These are phyloP conservation scores for Centropus unirufus DNA, from an alignment of 2,113 vertebrate species.

Conservation along the genomic window DNA sequence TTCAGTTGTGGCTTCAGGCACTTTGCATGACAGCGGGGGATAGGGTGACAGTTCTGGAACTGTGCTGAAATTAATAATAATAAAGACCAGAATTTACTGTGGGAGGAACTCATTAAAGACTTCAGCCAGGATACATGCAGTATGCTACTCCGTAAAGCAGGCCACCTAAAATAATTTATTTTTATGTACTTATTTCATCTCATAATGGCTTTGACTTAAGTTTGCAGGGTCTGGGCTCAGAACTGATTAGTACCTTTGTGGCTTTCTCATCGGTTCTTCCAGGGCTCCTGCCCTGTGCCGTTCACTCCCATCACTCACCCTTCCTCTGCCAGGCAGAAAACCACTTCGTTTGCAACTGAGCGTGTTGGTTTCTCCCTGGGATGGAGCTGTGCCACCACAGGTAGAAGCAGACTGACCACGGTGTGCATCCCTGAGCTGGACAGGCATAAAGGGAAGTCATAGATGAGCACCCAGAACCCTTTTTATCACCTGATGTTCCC, in stretches of 20 bases:
- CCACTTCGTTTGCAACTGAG: background rate
- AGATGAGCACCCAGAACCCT: background rate
- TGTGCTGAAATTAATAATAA: constrained; percentile 19
- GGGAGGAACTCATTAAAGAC: background rate
- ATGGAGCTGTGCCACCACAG: background rate
- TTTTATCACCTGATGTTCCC: background rate
- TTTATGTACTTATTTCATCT: background rate
- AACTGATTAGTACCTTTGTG: background rate
- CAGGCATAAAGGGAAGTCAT: background rate
- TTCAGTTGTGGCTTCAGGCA: background rate
- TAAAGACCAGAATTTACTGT: background rate
- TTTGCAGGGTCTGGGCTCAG: background rate
- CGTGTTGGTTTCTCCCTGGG: too few relatives aligned
- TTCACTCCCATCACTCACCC: accelerated
- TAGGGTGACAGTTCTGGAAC: constrained; percentile 8
- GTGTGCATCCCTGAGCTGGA: background rate
- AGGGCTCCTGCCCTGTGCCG: background rate
- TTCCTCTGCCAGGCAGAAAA: background rate
- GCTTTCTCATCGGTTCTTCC: background rate
- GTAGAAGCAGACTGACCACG: background rate
- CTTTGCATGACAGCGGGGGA: background rate
- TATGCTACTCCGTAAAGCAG: background rate
- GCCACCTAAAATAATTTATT: background rate
- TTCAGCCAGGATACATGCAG: background rate
- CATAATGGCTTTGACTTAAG: background rate